A percentile compares a stretch with the other conserved stretches of the same genome.
phyloP scores from a whole-genome alignment of 2,113 vertebrate species.

The Mixornis gularis region DNA sequence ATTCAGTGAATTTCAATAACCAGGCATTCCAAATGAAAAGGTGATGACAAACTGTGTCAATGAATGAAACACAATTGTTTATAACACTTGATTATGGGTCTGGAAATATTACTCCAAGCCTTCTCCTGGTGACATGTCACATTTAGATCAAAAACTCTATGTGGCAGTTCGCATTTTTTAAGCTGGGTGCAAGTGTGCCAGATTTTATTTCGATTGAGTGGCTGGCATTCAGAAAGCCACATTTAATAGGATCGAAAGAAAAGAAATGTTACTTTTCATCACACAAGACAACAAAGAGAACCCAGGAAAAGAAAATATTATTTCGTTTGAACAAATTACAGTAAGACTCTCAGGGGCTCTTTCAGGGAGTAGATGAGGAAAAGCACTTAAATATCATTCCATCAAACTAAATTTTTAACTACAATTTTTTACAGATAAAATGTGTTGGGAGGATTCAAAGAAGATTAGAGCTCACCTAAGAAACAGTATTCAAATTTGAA shows the following conservation, averaged over 20 bases:
- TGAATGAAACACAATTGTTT: conserved; percentile 56
- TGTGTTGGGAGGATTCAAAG: conserved; percentile 83
- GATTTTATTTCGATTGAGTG: conserved; percentile 72
- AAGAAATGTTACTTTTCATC: conserved; percentile 85
- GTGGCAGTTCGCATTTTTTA: conserved; percentile 68
- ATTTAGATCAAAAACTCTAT: conserved; percentile 69
- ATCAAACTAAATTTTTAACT: conserved; percentile 85
- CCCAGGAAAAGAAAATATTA: conserved; percentile 82
- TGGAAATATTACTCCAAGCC: conserved; percentile 42
- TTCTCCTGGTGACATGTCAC: conserved; percentile 62
- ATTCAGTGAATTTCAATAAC: conserved; percentile 38
- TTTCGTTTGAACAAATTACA: conserved; percentile 83
- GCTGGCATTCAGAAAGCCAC: conserved; percentile 67
- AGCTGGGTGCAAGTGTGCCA: conserved; percentile 63
- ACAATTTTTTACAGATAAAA: conserved; percentile 77
- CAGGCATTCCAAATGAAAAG: conserved; percentile 26
- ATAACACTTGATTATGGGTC: conserved; percentile 29
- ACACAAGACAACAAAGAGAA: conserved; percentile 81
- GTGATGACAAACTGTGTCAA: conserved; percentile 58
- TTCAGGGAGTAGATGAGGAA: conserved; percentile 77
- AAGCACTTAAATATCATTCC: conserved; percentile 83
- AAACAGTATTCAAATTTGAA: conserved; percentile 84
- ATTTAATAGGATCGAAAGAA: conserved; percentile 79
- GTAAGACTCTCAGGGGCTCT: conserved; percentile 74
- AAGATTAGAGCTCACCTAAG: conserved; percentile 84